A percentile compares a stretch with the other conserved stretches of the same genome.
phyloP scores from a whole-genome alignment of 2,888 invertebrate genomes.

The Andrena bucephala region DNA sequence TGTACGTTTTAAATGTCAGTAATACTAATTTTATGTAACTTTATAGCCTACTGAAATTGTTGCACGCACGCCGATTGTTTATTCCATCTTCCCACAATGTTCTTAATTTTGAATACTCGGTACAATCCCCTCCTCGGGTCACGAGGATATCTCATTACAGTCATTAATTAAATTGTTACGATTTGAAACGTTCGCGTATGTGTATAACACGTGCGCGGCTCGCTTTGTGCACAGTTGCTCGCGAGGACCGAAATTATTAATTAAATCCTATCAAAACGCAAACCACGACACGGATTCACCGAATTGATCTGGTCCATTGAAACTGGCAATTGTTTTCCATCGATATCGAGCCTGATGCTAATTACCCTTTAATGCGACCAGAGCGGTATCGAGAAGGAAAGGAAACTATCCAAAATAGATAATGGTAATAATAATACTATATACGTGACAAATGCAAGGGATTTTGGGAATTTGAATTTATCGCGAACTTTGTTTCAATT shows the following conservation, averaged over 20 bases:
- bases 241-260: slow-evolving; percentile 35
- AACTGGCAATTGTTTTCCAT: slow-evolving; percentile 15
- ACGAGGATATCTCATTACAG: slow-evolving; percentile 41
- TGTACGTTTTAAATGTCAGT: no score
- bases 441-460: background rate
- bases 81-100: background rate
- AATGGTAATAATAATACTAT: background rate
- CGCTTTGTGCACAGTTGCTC: slow-evolving; percentile 17
- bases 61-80: background rate
- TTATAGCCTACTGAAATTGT: background rate
- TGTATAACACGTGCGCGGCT: background rate
- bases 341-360: background rate
- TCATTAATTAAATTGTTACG: slow-evolving; percentile 47
- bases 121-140: background rate
- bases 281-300: background rate
- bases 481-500: slow-evolving; percentile 8
- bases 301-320: slow-evolving; percentile 10
- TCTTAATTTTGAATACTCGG: slow-evolving; percentile 11
- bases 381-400: background rate
- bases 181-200: slow-evolving; percentile 6
- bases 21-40: no score
- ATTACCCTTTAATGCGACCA: background rate
- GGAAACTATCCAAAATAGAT: background rate
- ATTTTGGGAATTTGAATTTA: background rate
- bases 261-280: slow-evolving; percentile 34